Conservation (phyloP, 2,797 vertebrate genomes). For the Girardinus metallicus region DNA sequence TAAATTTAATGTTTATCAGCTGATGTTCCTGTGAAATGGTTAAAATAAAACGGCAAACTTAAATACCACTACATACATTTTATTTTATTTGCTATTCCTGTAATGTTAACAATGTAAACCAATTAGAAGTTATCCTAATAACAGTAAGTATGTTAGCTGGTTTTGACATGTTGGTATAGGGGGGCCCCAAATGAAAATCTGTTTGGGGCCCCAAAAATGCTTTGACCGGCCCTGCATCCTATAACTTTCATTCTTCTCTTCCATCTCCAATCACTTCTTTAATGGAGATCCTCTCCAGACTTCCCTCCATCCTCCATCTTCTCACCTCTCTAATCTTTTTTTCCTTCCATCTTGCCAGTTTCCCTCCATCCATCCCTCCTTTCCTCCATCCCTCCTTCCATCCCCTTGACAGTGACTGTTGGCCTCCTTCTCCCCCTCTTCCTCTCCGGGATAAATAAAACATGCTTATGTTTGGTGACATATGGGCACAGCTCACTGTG, state of each 20-base stretch:
- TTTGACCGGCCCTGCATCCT: neutral
- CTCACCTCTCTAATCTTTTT: constrained; percentile 12
- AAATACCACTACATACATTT: no score
- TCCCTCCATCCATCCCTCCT: constrained; percentile 17
- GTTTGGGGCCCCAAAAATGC: no score
- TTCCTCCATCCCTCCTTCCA: constrained; percentile 25
- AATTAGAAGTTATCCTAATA: no score
- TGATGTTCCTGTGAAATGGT: no score
- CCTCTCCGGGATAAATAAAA: constrained; percentile 75
- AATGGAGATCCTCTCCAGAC: neutral
- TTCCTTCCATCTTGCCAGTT: constrained; percentile 17
- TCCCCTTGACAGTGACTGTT: constrained; percentile 54
- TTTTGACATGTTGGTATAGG: no score
- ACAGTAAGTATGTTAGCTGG: no score
- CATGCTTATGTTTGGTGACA: constrained; percentile 79
- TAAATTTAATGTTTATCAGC: no score
- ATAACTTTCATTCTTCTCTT: neutral
- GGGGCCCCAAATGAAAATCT: no score
- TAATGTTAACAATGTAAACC: no score
- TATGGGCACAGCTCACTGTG: constrained; percentile 77
- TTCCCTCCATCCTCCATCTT: constrained; percentile 1
- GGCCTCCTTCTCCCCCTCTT: constrained; percentile 32
- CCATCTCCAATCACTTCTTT: neutral
- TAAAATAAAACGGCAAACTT: no score
- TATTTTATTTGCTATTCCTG: no score